A percentile compares a stretch with the other conserved stretches of the same genome.
Conservation (phyloP, 2,888 invertebrate genomes). For the Sericinus montela region DNA sequence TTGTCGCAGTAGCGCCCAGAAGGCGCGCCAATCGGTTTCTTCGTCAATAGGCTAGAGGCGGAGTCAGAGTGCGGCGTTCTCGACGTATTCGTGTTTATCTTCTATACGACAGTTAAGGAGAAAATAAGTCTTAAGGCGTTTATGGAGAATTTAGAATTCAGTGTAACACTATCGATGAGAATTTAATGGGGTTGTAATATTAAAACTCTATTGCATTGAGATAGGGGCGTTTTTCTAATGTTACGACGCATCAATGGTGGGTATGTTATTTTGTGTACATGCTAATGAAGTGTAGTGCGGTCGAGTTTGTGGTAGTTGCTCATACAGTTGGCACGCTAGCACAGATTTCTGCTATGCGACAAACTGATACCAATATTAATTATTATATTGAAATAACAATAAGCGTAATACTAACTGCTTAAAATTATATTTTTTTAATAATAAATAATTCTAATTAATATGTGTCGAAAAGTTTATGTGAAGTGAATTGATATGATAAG, state of each 20-base stretch:
- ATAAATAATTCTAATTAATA: background rate
- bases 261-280: slow-evolving; percentile 65
- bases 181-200: slow-evolving; percentile 30
- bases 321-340: slow-evolving; percentile 71
- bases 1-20: slow-evolving; percentile 47
- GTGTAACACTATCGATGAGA: slow-evolving; percentile 20
- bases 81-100: slow-evolving; percentile 31
- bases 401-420: background rate
- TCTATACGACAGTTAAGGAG: slow-evolving; percentile 17
- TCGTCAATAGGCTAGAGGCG: slow-evolving; percentile 63
- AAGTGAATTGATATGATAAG: slow-evolving; percentile 25
- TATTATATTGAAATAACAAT: background rate
- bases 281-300: slow-evolving; percentile 69
- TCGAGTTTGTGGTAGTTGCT: slow-evolving; percentile 73
- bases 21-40: slow-evolving; percentile 62
- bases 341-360: slow-evolving; percentile 62
- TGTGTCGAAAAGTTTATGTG: slow-evolving; percentile 12
- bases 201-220: slow-evolving; percentile 30
- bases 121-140: slow-evolving; percentile 28
- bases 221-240: slow-evolving; percentile 40
- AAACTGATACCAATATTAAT: slow-evolving; percentile 23
- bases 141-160: slow-evolving; percentile 30
- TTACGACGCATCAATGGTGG: slow-evolving; percentile 35
- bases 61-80: too few relatives aligned
- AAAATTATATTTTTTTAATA: background rate